Base-by-base conservation (phyloP, 2,888 invertebrate genomes). In the Ferrisia virgata region DNA sequence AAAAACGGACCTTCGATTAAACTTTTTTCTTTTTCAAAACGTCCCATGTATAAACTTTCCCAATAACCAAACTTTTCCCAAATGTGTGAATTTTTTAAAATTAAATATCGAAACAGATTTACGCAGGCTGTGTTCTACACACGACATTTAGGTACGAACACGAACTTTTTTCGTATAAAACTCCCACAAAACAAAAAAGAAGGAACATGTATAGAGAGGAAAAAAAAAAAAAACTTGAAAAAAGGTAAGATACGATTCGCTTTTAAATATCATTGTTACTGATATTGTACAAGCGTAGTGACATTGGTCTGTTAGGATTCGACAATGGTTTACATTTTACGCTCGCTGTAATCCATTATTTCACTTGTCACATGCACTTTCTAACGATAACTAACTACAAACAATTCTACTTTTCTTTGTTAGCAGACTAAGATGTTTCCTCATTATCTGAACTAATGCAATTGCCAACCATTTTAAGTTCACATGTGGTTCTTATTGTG, bases 361-460 rank as follows among this genome's bases (percentile, higher is more conserved):
- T 80, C 53, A 33, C 47, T 80, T 80, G 80, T 80, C 80, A 80
- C 53, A 53, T 80, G 80, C 80, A 80, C 43, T 53, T 53, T 43
- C 31, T 43, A 43, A 33, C 80, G 80, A 80, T 80, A 80, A 80
- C 80, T 43, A 80, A 80, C 80, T 80, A 53, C 80, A 80, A 80
- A 80, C 80, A 80, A 80, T 80, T 80, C 53, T 80, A 80, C 43
- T 43, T 43, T 80, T 80, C 53, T 80, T 80, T 79, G 78, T 78
- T 33, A 72, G 15, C 64, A 64, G 64, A 15, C 64, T 64, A 64
- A 64, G 64, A 64, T 64, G 64, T 64, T 64, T 64, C 64, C 64
- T 64, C 64, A 64, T 64, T 64, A 64, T 64, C 64, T 31, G 25
- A 25, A 28, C 64, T 64, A 64, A 64, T 64, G 64, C 64, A 64